Evolutionary conservation across 2,888 invertebrate species (phyloP), one percentile per base, ranked within the genome.

Genomic region (Idaea biselata): DNA sequence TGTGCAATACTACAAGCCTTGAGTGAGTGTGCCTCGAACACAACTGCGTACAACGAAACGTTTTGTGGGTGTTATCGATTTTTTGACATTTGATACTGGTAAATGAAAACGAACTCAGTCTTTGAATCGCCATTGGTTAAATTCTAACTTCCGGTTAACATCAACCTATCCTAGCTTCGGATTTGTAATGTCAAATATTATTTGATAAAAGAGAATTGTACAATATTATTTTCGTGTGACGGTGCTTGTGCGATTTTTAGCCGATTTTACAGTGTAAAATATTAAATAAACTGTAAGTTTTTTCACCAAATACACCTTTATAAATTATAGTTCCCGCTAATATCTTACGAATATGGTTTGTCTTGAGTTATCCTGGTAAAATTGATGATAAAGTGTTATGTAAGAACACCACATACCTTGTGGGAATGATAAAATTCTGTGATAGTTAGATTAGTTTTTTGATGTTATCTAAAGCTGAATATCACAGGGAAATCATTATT

Each of bases 311-410:
- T 58, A 60, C 16, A 44, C 7, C 8, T 16, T 18, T 58, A 44
- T 6, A 44, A 18, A 61, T 31, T 18, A n/a, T 16, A 17, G 25
- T 33, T 44, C 2, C n/a, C 44, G 11, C 6, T 33, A 17, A 16
- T 16, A 32, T n/a, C 11, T 33, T 16, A 55, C 33, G n/a, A 33
- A 17, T 4, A n/a, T 32, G 1, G 8, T 58, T 8, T n/a, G 4
- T 33, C 7, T 33, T 17, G 6, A 8, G 16, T 7, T 58, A 60
- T 16, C 57, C 44, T 44, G 17, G 31, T 58, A 58, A 31, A 54
- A 58, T 55, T 60, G 60, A 58, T 63, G 56, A 18, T 25, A 64
- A 69, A 70, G 64, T 76, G 75, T 80, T 80, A 80, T 80, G 78
- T 80, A 81, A 81, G 78, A 73, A 70, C 64, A 71, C 65, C 71